Conservation (phyloP, 2,113 vertebrate genomes). For the Brachyhypopomus occidentalis region DNA sequence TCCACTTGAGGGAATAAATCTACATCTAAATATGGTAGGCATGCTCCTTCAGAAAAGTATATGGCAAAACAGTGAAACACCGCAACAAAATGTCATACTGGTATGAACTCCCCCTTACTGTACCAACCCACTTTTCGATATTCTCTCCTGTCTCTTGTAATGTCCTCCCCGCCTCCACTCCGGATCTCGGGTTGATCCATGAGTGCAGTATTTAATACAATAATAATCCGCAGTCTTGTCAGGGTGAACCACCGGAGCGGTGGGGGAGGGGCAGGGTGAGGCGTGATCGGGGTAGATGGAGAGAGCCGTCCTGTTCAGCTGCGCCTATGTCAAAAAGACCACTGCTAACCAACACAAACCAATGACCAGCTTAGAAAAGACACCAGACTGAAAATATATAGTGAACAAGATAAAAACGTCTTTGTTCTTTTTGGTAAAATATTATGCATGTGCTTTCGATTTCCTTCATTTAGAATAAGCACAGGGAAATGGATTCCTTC, state of each 20-base stretch:
- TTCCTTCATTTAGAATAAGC: too few relatives aligned
- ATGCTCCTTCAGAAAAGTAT: background rate
- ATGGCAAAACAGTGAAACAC: background rate
- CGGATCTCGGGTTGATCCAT: constrained; percentile 66
- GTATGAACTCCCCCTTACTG: background rate
- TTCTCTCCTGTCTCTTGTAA: background rate
- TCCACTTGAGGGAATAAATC: background rate
- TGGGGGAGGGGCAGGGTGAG: constrained; percentile 12
- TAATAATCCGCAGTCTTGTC: constrained; percentile 73
- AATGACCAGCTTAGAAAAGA: background rate
- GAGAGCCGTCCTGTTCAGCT: constrained; percentile 1
- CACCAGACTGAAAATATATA: too few relatives aligned
- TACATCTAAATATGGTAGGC: background rate
- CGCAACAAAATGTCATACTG: constrained; percentile 36
- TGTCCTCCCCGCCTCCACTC: constrained; percentile 46
- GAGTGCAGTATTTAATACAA: constrained; percentile 72
- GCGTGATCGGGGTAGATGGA: constrained; percentile 23
- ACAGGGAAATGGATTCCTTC: too few relatives aligned
- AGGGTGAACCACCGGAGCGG: constrained; percentile 69
- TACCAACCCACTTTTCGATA: background rate
- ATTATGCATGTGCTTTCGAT: too few relatives aligned
- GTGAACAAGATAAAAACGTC: too few relatives aligned
- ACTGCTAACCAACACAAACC: background rate
- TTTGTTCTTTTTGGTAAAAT: too few relatives aligned
- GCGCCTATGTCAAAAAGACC: background rate